Percentiles rank a stretch among this genome's conserved stretches.
Evolutionary conservation across 2,113 vertebrate genomes (phyloP).

Genomic region (Hemicordylus capensis): DNA sequence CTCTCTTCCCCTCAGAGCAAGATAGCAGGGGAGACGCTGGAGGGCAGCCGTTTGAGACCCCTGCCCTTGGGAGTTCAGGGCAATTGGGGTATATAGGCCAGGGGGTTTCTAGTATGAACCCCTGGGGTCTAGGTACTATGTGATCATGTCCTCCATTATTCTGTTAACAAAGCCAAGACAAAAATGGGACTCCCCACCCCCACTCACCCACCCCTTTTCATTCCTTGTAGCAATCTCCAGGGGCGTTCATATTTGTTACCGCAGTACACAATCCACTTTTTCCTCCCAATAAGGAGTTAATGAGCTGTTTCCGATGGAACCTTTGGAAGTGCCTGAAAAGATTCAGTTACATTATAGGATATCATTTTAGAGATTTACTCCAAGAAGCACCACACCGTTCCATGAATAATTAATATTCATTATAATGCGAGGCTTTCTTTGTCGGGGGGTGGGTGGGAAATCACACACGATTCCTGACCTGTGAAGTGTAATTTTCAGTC

Average conservation of each 20-base stretch:
- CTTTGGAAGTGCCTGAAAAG: slow-evolving; percentile 47
- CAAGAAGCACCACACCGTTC: slow-evolving; percentile 16
- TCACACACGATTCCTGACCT: slow-evolving; percentile 7
- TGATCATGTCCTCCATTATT: neutral
- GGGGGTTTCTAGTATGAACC: no score
- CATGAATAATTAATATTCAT: slow-evolving; percentile 51
- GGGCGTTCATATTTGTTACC: slow-evolving; percentile 26
- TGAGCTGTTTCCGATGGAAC: slow-evolving; percentile 39
- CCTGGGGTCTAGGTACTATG: no score
- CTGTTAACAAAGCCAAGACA: neutral
- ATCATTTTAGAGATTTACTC: slow-evolving; percentile 52
- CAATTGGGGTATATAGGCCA: no score
- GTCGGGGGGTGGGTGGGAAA: no score
- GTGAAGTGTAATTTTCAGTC: slow-evolving; percentile 27
- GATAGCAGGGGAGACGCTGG: no score
- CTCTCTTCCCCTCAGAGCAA: no score
- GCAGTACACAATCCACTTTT: neutral
- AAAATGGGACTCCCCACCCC: neutral
- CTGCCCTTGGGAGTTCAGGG: no score
- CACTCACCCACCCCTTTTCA: no score
- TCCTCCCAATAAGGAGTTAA: slow-evolving; percentile 39
- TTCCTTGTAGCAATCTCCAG: neutral
- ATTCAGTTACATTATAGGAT: neutral
- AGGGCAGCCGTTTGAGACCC: no score
- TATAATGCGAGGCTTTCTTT: slow-evolving; percentile 4